These are phyloP conservation scores for Agrochola circellaris DNA, from an alignment of 2,888 invertebrate species.

Conservation along the genomic window DNA sequence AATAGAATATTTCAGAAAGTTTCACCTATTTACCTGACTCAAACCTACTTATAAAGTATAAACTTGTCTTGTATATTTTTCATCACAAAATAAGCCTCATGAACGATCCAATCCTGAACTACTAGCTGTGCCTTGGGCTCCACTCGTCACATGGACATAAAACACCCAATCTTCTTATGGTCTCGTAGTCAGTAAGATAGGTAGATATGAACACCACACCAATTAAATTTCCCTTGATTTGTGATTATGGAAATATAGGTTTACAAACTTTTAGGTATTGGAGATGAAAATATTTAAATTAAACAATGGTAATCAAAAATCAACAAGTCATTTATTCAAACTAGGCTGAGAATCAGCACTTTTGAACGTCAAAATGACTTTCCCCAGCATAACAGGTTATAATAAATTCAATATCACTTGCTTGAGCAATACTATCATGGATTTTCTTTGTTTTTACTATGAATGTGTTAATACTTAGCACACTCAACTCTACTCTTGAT, in stretches of 20 bases:
- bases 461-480: neutral
- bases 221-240: neutral
- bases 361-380: neutral
- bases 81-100: neutral
- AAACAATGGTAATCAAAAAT: neutral
- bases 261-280: neutral
- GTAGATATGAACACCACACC: neutral
- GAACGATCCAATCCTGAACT: neutral
- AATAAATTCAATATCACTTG: neutral
- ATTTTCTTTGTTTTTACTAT: neutral
- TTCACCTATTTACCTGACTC: neutral
- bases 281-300: neutral
- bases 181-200: neutral
- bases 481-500: neutral
- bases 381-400: no score
- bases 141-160: neutral
- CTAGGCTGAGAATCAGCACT: neutral
- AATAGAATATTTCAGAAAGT: constrained; percentile 7
- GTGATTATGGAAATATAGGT: neutral
- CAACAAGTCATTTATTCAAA: neutral
- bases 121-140: neutral
- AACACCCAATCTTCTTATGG: neutral
- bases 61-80: neutral
- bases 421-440: neutral
- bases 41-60: neutral